phyloP scores from a whole-genome alignment of 2,797 vertebrate species.

The Parotocinclus haroldoi region DNA sequence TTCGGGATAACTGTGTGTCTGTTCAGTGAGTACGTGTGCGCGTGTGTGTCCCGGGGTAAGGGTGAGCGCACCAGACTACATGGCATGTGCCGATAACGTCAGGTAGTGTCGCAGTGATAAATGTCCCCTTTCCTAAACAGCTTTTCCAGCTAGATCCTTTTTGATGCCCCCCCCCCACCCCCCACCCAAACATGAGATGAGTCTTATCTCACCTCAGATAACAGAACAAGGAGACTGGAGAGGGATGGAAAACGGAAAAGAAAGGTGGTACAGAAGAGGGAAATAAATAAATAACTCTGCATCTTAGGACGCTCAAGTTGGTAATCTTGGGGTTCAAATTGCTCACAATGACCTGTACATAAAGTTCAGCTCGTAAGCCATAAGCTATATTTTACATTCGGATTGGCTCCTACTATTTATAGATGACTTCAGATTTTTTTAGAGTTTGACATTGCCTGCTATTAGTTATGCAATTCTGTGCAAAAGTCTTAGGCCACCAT shows the following conservation, averaged over 20 bases:
- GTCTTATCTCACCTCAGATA: constrained; percentile 72
- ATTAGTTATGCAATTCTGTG: no score
- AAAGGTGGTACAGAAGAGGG: constrained; percentile 26
- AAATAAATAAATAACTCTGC: constrained; percentile 69
- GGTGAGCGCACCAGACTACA: constrained; percentile 54
- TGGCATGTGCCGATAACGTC: constrained; percentile 63
- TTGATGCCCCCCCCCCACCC: constrained; percentile 62
- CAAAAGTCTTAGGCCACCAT: no score
- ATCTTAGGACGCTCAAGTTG: not conserved
- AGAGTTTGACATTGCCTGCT: no score
- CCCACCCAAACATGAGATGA: constrained; percentile 56
- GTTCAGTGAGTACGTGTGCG: constrained; percentile 16
- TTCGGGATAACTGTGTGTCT: constrained; percentile 10
- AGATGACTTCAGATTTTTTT: no score
- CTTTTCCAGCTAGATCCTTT: constrained; percentile 54
- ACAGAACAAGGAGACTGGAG: constrained; percentile 43
- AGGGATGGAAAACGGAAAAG: not conserved
- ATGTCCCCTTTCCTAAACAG: constrained; percentile 67
- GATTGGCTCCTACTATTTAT: no score
- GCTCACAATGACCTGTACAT: no score
- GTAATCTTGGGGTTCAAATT: no score
- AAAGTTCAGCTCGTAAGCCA: no score
- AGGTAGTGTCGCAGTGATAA: constrained; percentile 71
- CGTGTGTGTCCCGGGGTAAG: constrained; percentile 31
- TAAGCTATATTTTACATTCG: no score